Conservation (phyloP, 2,113 vertebrate genomes). For the Eudyptes chrysolophus region DNA sequence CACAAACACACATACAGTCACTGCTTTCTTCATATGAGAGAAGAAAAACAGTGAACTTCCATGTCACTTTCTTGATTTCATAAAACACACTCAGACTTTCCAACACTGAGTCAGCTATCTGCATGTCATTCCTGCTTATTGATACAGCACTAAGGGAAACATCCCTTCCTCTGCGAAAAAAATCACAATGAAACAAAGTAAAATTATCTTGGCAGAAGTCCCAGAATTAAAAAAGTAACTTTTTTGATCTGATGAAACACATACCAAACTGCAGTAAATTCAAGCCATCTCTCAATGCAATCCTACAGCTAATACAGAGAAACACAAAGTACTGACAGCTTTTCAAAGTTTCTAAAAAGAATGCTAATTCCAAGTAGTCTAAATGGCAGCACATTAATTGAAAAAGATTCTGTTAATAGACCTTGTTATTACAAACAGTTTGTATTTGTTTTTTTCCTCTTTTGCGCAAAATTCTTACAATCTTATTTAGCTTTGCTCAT, state of each 20-base stretch:
- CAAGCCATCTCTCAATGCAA: background rate
- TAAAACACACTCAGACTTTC: slow-evolving; percentile 32
- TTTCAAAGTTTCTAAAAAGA: background rate
- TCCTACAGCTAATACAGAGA: background rate
- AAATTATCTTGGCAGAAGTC: slow-evolving; percentile 55
- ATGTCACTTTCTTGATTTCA: slow-evolving; percentile 59
- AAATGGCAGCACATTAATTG: background rate
- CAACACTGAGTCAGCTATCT: slow-evolving; percentile 57
- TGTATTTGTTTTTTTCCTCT: background rate
- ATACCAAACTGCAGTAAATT: background rate
- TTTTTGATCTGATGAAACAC: slow-evolving; percentile 55
- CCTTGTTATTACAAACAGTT: background rate
- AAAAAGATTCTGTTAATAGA: background rate
- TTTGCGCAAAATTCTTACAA: background rate
- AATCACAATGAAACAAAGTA: slow-evolving; percentile 66
- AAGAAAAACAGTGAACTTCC: slow-evolving; percentile 52
- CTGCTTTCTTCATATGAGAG: slow-evolving; percentile 22
- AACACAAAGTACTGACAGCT: background rate
- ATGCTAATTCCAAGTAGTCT: background rate
- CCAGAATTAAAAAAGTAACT: background rate
- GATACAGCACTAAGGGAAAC: slow-evolving; percentile 64
- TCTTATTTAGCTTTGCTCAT: background rate
- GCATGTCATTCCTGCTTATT: slow-evolving; percentile 59
- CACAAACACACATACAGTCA: background rate
- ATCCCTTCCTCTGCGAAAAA: slow-evolving; percentile 61